phyloP scores from a whole-genome alignment of 2,888 invertebrate genomes.

The Pachymerium ferrugineum region DNA sequence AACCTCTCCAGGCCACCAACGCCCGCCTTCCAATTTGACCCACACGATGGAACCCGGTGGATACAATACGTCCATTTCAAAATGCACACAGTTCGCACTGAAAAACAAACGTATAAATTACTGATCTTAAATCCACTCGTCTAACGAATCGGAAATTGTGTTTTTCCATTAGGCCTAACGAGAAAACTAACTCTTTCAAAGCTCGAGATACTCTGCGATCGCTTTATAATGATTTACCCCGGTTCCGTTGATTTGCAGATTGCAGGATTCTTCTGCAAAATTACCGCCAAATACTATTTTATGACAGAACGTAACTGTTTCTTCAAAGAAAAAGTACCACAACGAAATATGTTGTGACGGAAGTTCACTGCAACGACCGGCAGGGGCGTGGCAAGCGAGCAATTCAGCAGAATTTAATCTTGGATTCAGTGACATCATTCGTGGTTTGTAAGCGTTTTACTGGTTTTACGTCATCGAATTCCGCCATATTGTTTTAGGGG shows the following conservation, averaged over 20 bases:
- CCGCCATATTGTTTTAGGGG: background rate
- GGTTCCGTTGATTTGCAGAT: background rate
- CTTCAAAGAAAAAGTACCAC: background rate
- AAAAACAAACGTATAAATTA: background rate
- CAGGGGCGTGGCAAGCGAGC: background rate
- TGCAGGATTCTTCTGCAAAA: background rate
- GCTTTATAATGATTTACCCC: background rate
- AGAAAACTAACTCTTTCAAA: background rate
- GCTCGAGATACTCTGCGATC: background rate
- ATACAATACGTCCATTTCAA: constrained; percentile 30
- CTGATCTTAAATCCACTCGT: background rate
- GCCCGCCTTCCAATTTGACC: constrained; percentile 36
- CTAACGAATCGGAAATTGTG: too few relatives aligned
- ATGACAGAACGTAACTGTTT: background rate
- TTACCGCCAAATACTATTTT: background rate
- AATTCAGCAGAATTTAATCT: background rate
- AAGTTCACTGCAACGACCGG: background rate
- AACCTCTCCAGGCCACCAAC: constrained; percentile 37
- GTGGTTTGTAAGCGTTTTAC: too few relatives aligned
- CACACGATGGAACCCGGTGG: constrained; percentile 35
- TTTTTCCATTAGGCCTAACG: background rate
- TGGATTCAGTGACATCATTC: background rate
- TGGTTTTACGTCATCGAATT: background rate
- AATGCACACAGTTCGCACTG: background rate
- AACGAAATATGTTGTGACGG: constrained; percentile 13